A percentile compares a stretch with the other conserved stretches of the same genome.
phyloP scores from a whole-genome alignment of 2,113 vertebrate species.

The Brachypteracias leptosomus region DNA sequence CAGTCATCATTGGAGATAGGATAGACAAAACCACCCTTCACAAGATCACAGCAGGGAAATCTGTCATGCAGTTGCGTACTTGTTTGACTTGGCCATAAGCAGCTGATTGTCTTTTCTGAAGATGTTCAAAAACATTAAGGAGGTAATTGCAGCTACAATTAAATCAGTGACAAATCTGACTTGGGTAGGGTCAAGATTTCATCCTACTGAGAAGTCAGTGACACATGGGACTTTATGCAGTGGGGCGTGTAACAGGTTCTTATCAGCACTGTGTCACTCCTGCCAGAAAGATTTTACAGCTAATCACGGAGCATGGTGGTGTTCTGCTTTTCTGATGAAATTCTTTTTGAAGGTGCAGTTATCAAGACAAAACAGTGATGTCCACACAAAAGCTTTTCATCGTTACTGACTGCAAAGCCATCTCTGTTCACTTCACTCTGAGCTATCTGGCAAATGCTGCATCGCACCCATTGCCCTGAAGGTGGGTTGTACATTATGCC shows the following conservation, averaged over 20 bases:
- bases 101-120: not conserved
- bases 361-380: not conserved
- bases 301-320: not conserved
- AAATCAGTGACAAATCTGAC: not conserved
- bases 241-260: not conserved
- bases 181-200: not conserved
- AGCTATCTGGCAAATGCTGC: not conserved
- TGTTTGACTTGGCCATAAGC: not conserved
- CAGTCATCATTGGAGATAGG: accelerated
- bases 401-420: not conserved
- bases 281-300: not conserved
- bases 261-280: not conserved
- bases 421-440: not conserved
- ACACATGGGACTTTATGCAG: not conserved
- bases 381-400: not conserved
- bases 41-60: not conserved
- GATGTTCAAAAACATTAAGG: not conserved
- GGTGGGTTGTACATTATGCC: not conserved
- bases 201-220: not conserved
- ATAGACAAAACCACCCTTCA: not conserved
- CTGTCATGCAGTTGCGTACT: not conserved
- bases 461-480: not conserved
- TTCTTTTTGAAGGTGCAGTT: not conserved
- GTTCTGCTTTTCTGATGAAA: not conserved
- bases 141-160: not conserved